phyloP scores from a whole-genome alignment of 2,797 vertebrate genomes.

The Myotis daubentonii region DNA sequence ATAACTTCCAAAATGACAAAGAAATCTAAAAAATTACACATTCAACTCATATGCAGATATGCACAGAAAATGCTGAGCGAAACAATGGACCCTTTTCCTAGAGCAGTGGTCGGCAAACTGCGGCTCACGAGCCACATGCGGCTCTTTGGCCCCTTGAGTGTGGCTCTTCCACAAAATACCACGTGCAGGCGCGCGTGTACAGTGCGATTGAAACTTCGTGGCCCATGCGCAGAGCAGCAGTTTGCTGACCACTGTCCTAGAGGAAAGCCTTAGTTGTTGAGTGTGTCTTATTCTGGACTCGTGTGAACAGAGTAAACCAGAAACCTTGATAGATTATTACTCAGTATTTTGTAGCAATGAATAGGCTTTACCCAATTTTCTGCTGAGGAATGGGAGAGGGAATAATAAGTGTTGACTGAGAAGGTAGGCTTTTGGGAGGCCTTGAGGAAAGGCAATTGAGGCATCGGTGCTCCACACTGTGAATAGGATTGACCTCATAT shows the following conservation, averaged over 20 bases:
- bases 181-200: no score
- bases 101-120: no score
- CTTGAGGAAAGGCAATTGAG: background rate
- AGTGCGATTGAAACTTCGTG: no score
- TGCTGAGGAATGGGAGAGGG: background rate
- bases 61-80: background rate
- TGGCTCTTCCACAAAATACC: no score
- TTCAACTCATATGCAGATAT: background rate
- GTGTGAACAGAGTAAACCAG: background rate
- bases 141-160: no score
- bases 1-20: slow-evolving; percentile 14
- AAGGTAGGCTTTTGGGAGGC: background rate
- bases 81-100: background rate
- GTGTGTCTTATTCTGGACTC: background rate
- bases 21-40: background rate
- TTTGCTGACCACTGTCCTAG: background rate
- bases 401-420: background rate
- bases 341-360: background rate
- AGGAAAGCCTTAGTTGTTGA: background rate
- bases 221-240: no score
- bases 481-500: background rate
- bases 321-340: background rate
- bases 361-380: background rate
- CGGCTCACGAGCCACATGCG: no score
- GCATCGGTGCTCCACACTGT: background rate